Evolutionary conservation across 2,797 vertebrate genomes (phyloP).

Genomic region (Semaprochilodus insignis): DNA sequence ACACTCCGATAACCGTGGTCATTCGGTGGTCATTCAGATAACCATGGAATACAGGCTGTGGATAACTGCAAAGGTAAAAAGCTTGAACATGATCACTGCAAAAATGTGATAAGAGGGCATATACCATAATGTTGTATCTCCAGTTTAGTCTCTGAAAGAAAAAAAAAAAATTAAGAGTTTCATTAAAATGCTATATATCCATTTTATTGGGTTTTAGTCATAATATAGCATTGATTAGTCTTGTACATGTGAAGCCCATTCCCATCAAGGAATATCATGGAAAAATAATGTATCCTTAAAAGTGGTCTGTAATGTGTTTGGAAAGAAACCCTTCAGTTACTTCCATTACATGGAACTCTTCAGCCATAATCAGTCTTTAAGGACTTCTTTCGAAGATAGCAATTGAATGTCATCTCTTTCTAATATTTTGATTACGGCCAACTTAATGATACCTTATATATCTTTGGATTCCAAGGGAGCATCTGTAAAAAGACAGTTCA

Average conservation of each 20-base stretch:
- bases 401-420: conserved; percentile 25
- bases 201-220: too few relatives aligned
- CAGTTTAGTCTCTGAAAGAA: not conserved
- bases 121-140: not conserved
- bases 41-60: not conserved
- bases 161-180: not conserved
- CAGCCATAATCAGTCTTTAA: not conserved
- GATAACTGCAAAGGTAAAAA: not conserved
- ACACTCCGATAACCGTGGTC: not conserved
- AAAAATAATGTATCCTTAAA: too few relatives aligned
- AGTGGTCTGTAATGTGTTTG: too few relatives aligned
- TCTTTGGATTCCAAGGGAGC: conserved; percentile 5
- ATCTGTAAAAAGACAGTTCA: conserved; percentile 22
- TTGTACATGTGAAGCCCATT: too few relatives aligned
- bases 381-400: not conserved
- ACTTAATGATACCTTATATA: not conserved
- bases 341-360: conserved; percentile 3
- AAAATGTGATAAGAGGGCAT: conserved; percentile 1
- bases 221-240: too few relatives aligned
- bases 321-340: not conserved
- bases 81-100: not conserved
- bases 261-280: too few relatives aligned
- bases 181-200: too few relatives aligned
- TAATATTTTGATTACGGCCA: not conserved
- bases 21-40: conserved; percentile 10